phyloP scores from a whole-genome alignment of 2,113 vertebrate species.

The Noctilio leporinus region DNA sequence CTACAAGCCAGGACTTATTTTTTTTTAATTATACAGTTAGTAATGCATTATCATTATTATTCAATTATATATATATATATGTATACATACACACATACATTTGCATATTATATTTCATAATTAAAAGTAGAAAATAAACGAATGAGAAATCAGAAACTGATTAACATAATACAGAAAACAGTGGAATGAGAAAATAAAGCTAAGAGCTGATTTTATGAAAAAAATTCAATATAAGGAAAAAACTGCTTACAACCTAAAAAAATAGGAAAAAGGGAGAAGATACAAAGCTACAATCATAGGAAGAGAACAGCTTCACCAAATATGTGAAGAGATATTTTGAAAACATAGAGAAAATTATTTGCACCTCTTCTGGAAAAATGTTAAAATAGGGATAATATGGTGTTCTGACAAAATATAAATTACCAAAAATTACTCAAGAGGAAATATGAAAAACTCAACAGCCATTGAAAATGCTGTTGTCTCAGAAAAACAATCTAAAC shows the following conservation, averaged over 20 bases:
- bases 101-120: neutral
- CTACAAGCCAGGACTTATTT: too few relatives aligned
- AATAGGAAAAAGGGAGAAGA: neutral
- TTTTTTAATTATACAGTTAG: neutral
- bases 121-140: slow-evolving; percentile 19
- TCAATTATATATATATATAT: neutral
- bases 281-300: neutral
- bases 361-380: neutral
- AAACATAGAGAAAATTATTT: neutral
- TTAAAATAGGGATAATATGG: neutral
- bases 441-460: neutral
- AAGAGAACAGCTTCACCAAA: neutral
- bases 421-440: neutral
- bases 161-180: neutral
- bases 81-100: neutral
- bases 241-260: neutral
- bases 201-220: neutral
- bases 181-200: neutral
- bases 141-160: neutral
- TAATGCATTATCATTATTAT: neutral
- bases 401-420: neutral
- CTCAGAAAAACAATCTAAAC: neutral
- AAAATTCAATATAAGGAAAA: neutral
- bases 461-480: neutral
- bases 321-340: neutral